These are phyloP conservation scores for Pseudeuparius sepicola DNA, from an alignment of 2,888 invertebrate genomes.

Conservation along the genomic window DNA sequence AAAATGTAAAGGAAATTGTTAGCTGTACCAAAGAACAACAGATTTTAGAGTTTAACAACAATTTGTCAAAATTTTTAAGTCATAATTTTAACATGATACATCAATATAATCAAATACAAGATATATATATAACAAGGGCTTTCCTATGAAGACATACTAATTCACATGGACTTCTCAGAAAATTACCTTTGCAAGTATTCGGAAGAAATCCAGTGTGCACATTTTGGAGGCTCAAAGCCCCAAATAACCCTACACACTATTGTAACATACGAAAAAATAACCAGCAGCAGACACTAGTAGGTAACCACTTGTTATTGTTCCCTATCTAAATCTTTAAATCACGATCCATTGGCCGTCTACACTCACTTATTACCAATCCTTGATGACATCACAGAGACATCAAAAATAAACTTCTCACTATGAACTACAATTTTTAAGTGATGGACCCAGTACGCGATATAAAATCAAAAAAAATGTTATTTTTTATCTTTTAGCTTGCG, in stretches of 20 bases:
- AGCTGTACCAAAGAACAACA: slow-evolving; percentile 2
- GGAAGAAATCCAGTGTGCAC: slow-evolving; percentile 11
- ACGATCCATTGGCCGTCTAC: slow-evolving; percentile 5
- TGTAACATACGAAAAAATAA: slow-evolving; percentile 2
- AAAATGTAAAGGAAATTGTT: slow-evolving; percentile 3
- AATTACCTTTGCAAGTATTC: slow-evolving; percentile 13
- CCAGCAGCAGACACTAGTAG: too few species aligned
- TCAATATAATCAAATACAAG: too few species aligned
- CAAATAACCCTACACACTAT: slow-evolving; percentile 8
- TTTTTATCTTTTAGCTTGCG: slow-evolving; percentile 2
- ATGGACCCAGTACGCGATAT: slow-evolving; percentile 13
- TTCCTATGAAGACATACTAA: neutral
- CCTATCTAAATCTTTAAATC: slow-evolving; percentile 6
- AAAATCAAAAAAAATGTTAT: slow-evolving; percentile 10
- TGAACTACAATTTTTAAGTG: slow-evolving; percentile 8
- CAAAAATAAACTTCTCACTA: neutral
- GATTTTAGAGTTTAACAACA: slow-evolving; percentile 4
- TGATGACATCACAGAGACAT: slow-evolving; percentile 1
- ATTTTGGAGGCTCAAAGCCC: slow-evolving; percentile 9
- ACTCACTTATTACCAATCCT: slow-evolving; percentile 5
- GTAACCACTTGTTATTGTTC: slow-evolving; percentile 4
- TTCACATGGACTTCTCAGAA: slow-evolving; percentile 12
- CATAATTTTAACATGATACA: slow-evolving; percentile 6
- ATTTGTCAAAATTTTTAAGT: neutral
- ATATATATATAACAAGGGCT: too few species aligned